phyloP scores from a whole-genome alignment of 2,113 vertebrate genomes.

The Amphiprion ocellaris region DNA sequence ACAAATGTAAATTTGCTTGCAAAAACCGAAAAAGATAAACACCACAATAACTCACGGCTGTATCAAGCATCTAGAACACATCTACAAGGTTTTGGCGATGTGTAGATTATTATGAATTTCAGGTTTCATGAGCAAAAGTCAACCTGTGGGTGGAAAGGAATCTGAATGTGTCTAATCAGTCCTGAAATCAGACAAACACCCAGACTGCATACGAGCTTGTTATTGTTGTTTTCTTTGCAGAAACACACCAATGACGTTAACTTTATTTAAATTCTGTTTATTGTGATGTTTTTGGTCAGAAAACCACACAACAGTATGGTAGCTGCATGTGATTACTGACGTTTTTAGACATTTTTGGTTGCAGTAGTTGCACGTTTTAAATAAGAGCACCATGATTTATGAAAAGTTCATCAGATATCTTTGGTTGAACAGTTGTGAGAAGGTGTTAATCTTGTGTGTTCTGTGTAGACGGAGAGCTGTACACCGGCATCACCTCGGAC shows the following conservation, averaged over 20 bases:
- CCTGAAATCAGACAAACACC: slow-evolving; percentile 9
- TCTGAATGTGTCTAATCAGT: slow-evolving; percentile 9
- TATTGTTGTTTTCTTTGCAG: neutral
- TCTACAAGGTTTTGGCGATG: neutral
- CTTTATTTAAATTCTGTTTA: neutral
- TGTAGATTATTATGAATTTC: neutral
- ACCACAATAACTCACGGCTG: neutral
- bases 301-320: neutral
- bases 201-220: neutral
- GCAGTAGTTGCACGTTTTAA: neutral
- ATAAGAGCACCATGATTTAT: neutral
- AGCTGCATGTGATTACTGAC: too few species aligned
- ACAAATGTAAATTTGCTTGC: too few species aligned
- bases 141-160: neutral
- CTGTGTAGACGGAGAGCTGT: slow-evolving; percentile 84
- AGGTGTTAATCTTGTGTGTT: slow-evolving; percentile 4
- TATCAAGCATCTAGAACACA: neutral
- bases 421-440: neutral
- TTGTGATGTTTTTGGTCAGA: neutral
- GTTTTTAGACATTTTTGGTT: neutral
- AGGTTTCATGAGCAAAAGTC: neutral
- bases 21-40: too few species aligned
- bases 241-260: neutral
- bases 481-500: slow-evolving; percentile 87
- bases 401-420: neutral